Base-by-base conservation (phyloP, 2,888 invertebrate species). In the Lochmaea capreae region DNA sequence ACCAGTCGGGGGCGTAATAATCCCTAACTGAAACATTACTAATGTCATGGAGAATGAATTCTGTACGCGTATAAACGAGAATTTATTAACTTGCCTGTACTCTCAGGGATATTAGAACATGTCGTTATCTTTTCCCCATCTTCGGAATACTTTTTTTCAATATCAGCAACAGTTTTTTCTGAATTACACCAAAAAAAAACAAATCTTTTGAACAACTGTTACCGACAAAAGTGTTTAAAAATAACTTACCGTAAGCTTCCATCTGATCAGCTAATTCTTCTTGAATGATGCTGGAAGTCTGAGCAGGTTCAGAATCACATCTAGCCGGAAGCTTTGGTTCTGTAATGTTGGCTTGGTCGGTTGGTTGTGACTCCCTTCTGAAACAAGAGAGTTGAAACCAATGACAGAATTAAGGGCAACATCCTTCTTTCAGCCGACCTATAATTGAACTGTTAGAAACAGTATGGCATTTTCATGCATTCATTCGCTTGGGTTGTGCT, bases 71-170 rank as follows among this genome's bases (percentile, higher is more conserved):
- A 6, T 4, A 46, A 14, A 46, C 2, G 3, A 46, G 3, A 4
- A 12, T 5, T 14, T 14, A 11, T 11, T 2, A 10, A 54, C 22
- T 59, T 59, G 33, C 59, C 59, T 33, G 59, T 26, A 33, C 26
- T 1, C 12, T 33, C 26, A 33, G 5, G n/a, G 1, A 26, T 6
- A 12, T 59, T 59, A 6, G 16, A n/a, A 59, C 14, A 33, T 1
- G 26, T 33, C 12, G 16, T 33, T 14, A 11, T 33, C 10, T 33
- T n/a, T 12, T 59, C 26, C 4, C n/a, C 14, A 12, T 59, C 59
- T 33, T 59, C 26, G 11, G 59, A 59, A 33, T 14, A 33, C 12
- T 59, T 59, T 9, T 59, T 26, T 10, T 59, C 59, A 59, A 58
- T 5, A 3, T 58, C 12, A 11, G 57, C 22, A 58, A 58, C 22